phyloP scores from a whole-genome alignment of 2,888 invertebrate species.

The Ptycholaimellus sp. region DNA sequence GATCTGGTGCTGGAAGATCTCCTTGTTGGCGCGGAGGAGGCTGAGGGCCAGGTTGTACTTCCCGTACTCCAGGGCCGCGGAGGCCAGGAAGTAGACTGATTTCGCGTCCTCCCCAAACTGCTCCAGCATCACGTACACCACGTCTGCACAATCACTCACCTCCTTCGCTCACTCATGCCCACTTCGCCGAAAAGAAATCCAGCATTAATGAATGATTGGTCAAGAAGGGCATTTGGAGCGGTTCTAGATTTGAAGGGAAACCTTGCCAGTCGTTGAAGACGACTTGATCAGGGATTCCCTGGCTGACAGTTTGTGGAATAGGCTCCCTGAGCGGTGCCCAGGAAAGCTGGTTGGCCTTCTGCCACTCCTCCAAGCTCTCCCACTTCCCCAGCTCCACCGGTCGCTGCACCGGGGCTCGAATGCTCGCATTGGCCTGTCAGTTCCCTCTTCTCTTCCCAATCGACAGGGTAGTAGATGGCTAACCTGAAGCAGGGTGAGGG shows the following conservation, averaged over 20 bases:
- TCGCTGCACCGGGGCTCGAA: no score
- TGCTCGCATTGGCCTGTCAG: no score
- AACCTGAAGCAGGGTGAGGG: slow-evolving; percentile 15
- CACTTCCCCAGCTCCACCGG: no score
- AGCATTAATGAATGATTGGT: slow-evolving; percentile 4
- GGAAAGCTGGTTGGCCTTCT: no score
- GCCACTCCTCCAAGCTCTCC: no score
- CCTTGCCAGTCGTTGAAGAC: slow-evolving; percentile 5
- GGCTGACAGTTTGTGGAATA: no score
- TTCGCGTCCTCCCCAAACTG: slow-evolving; percentile 22
- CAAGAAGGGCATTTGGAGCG: not conserved
- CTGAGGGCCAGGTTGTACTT: slow-evolving; percentile 29
- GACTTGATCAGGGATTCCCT: no score
- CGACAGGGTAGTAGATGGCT: no score
- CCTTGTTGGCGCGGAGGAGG: slow-evolving; percentile 19
- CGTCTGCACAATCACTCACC: no score
- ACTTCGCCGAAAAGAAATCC: slow-evolving; percentile 6
- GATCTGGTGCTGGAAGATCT: not conserved
- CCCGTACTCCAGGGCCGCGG: slow-evolving; percentile 29
- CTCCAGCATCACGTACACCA: slow-evolving; percentile 31
- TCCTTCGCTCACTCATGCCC: not conserved
- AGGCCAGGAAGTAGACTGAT: slow-evolving; percentile 7
- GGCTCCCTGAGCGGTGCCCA: no score
- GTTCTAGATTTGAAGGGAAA: not conserved
- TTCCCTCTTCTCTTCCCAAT: no score